Conservation (phyloP, 2,113 vertebrate species). For the Phylloscopus whistleri region DNA sequence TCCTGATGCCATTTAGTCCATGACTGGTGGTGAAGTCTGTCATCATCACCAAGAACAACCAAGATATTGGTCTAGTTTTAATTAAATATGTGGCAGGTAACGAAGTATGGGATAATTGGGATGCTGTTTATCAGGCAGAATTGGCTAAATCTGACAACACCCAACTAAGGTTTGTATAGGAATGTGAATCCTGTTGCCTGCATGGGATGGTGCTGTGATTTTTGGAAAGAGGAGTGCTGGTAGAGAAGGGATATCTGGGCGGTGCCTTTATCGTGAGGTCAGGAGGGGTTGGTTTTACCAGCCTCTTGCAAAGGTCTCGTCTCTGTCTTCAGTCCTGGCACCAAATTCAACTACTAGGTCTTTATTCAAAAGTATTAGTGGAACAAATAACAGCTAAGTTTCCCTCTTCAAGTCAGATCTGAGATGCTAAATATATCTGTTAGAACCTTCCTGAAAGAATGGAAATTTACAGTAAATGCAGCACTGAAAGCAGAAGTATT, state of each 20-base stretch:
- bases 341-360: neutral
- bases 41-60: neutral
- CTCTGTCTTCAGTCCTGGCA: neutral
- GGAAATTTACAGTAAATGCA: slow-evolving; percentile 20
- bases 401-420: neutral
- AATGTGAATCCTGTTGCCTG: neutral
- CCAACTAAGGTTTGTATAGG: neutral
- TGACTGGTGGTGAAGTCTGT: neutral
- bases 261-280: neutral
- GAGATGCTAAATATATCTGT: neutral
- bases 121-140: neutral
- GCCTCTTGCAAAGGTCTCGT: neutral
- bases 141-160: neutral
- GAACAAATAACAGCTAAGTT: neutral
- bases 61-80: neutral
- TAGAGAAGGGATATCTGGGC: neutral
- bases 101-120: neutral
- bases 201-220: neutral
- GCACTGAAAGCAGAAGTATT: neutral
- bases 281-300: neutral
- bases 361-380: neutral
- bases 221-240: neutral
- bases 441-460: slow-evolving; percentile 21
- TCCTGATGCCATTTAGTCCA: neutral
- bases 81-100: neutral